Conservation (phyloP, 2,797 vertebrate genomes). For the Pangasius sanitwongsei region DNA sequence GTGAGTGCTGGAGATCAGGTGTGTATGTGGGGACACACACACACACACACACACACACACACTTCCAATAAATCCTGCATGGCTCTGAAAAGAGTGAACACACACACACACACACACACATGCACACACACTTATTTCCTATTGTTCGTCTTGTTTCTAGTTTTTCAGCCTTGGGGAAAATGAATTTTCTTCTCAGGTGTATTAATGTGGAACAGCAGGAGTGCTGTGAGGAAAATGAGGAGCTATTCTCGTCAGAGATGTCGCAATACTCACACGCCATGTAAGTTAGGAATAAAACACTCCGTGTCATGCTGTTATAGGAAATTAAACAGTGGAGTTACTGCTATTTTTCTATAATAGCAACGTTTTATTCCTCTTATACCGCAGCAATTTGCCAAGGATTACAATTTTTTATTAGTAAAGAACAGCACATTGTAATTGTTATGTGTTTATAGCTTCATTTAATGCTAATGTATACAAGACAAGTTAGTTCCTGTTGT, state of each 20-base stretch:
- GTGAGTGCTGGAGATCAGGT: not conserved
- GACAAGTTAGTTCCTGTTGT: not conserved
- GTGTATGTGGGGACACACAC: not conserved
- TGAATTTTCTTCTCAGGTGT: not conserved
- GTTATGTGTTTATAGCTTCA: not conserved
- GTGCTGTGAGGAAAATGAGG: not conserved
- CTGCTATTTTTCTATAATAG: not conserved
- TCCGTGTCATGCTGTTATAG: not conserved
- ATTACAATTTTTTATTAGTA: not conserved
- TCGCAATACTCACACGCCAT: not conserved
- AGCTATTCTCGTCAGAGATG: not conserved
- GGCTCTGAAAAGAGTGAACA: not conserved
- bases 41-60: not conserved
- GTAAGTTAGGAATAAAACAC: not conserved
- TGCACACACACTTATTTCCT: not conserved
- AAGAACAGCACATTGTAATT: not conserved
- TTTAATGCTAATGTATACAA: not conserved
- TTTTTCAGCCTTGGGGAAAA: not conserved
- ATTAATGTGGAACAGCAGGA: conserved; percentile 11
- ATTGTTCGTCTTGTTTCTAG: not conserved
- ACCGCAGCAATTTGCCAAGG: not conserved
- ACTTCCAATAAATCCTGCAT: not conserved
- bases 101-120: not conserved
- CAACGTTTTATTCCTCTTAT: not conserved
- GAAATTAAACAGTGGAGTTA: not conserved